Percentiles rank a stretch among this genome's conserved stretches.
Conservation (phyloP, 2,113 vertebrate genomes). For the Phaethornis superciliosus region DNA sequence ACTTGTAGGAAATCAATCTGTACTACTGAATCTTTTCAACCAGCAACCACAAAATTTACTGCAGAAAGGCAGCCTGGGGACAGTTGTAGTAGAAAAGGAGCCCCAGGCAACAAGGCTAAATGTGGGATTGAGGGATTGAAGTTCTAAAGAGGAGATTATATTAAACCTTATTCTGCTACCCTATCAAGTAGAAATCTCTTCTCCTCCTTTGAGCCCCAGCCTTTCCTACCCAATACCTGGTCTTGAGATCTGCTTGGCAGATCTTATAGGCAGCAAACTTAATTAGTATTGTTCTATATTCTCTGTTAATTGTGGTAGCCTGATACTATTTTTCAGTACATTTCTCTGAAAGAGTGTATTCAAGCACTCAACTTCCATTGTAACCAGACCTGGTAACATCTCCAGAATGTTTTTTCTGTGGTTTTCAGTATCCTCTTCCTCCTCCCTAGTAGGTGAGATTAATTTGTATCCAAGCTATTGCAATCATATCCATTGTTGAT, state of each 20-base stretch:
- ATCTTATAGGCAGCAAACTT: conserved; percentile 9
- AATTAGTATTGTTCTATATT: not conserved
- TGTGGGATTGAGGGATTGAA: conserved; percentile 73
- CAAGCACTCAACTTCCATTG: conserved; percentile 32
- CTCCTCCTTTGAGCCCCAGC: conserved; percentile 49
- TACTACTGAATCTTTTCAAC: conserved; percentile 79
- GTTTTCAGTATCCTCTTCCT: not conserved
- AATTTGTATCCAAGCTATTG: conserved; percentile 47
- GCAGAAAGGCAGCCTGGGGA: conserved; percentile 74
- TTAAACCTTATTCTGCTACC: conserved; percentile 67
- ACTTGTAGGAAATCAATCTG: conserved; percentile 82
- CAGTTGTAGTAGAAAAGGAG: conserved; percentile 66
- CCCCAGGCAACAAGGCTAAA: conserved; percentile 76
- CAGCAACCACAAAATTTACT: conserved; percentile 79
- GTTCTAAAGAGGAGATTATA: conserved; percentile 72
- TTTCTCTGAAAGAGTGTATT: not conserved
- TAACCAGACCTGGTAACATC: conserved; percentile 6
- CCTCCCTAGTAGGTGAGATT: not conserved
- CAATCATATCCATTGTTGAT: conserved; percentile 12
- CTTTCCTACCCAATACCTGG: conserved; percentile 43
- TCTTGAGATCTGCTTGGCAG: conserved; percentile 11
- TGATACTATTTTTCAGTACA: conserved; percentile 2
- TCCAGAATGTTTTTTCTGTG: not conserved
- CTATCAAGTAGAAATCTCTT: conserved; percentile 40
- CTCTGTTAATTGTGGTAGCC: conserved; percentile 39